Percentiles rank a stretch among this genome's conserved stretches.
Evolutionary conservation across 2,797 vertebrate species (phyloP).

Genomic region (Pteropus rufus): DNA sequence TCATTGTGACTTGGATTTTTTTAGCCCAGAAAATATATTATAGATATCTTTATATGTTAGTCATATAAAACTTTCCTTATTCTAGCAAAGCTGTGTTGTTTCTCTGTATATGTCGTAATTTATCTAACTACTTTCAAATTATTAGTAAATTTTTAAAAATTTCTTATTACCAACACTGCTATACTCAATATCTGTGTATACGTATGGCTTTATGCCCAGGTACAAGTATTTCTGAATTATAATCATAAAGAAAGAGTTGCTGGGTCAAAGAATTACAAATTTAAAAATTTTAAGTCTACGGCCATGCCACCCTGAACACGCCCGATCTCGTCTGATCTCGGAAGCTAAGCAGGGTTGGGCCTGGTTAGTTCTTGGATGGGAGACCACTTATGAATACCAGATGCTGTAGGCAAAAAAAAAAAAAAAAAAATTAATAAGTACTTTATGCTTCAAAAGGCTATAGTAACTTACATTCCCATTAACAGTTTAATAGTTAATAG

Average conservation of each 20-base stretch:
- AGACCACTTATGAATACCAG: too few species aligned
- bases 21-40: neutral
- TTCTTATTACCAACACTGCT: neutral
- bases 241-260: neutral
- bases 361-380: too few species aligned
- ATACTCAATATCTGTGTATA: neutral
- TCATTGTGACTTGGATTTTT: neutral
- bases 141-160: neutral
- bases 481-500: neutral
- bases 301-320: too few species aligned
- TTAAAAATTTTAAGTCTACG: neutral
- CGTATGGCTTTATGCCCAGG: neutral
- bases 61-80: neutral
- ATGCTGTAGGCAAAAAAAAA: too few species aligned
- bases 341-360: too few species aligned
- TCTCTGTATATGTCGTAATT: neutral
- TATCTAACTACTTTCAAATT: neutral
- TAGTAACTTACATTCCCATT: neutral
- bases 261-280: neutral
- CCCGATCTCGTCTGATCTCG: too few species aligned
- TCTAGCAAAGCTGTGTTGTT: neutral
- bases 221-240: neutral
- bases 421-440: neutral
- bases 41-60: neutral
- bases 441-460: neutral